Base-by-base conservation (phyloP, 2,797 vertebrate genomes). In the Mus spretus region DNA sequence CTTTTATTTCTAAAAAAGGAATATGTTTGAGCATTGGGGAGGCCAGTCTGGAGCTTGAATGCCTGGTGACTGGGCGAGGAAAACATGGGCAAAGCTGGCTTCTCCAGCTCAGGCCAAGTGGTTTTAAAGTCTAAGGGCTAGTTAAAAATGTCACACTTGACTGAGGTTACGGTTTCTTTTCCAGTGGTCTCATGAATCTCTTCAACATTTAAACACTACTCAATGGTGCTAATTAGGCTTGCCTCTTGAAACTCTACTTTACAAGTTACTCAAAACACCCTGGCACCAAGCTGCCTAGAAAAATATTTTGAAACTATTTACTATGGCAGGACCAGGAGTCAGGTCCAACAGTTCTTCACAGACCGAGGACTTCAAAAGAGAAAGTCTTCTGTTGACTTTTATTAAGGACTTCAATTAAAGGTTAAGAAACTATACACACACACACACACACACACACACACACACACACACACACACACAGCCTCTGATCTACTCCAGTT, bases 1-100 rank as follows among this genome's bases (percentile, higher is more conserved):
- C 96, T 97, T 97, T 94, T 83, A 97, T 93, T 97, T 93, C 97
- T 97, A 97, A 96, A 98, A 98, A 97, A 97, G 98, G 97, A 97
- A 47, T 90, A 90, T 31, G 92, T 95, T 72, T 78, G 86, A 88
- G 77, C 9, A 7, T 2, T 74, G 11, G 47, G 53, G 31, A 89
- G 92, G 67, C 87, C 31, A 7, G 89, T 70, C 50, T 78, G 4
- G 28, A 79, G 61, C 63, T 74, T 88, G 50, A 84, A 93, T 15
- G 72, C 90, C 75, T 86, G 93, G 53, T 90, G 90, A 96, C 88
- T 1, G 82, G 90, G 92, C 83, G 94, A 92, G 78, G 95, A 95
- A 96, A 97, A 57, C 55, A 87, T 47, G 86, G 67, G n/a, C 78
- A 57, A 92, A 74, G 70, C 61, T 28, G 40, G 88, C 11, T 37